Percentiles rank a stretch among this genome's conserved stretches.
These are phyloP conservation scores for Anoura caudifer DNA, from an alignment of 2,113 vertebrate species.

Conservation along the genomic window DNA sequence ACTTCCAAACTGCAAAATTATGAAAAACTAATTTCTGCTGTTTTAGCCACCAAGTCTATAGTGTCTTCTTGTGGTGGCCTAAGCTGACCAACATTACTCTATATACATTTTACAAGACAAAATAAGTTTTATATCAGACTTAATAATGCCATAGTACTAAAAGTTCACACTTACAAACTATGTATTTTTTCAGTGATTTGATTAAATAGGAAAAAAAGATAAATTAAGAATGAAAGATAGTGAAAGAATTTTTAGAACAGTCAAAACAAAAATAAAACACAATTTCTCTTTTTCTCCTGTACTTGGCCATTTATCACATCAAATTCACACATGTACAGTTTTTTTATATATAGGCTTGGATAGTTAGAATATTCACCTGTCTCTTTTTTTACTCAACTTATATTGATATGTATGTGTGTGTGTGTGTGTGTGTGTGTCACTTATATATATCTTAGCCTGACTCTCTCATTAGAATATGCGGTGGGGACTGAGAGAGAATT, in stretches of 20 bases:
- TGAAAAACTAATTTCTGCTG: neutral
- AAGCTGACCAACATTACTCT: neutral
- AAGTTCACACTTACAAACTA: neutral
- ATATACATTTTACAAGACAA: neutral
- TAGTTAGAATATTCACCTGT: neutral
- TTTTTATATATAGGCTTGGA: neutral
- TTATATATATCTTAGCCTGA: neutral
- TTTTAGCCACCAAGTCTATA: neutral
- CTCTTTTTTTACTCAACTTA: neutral
- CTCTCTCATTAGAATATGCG: neutral
- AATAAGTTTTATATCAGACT: neutral
- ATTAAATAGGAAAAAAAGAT: neutral
- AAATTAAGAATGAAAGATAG: neutral
- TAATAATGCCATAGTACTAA: neutral
- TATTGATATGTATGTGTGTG: neutral
- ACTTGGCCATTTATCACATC: neutral
- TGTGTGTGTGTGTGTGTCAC: no score
- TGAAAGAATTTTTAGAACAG: neutral
- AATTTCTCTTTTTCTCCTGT: neutral
- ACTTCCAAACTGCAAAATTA: neutral
- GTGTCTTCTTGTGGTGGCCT: neutral
- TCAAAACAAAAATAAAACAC: neutral
- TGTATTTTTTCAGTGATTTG: neutral
- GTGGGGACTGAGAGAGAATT: no score
- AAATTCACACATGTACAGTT: neutral